Evolutionary conservation across 2,888 invertebrate species (phyloP).

Genomic region (Geophilus truncorum): DNA sequence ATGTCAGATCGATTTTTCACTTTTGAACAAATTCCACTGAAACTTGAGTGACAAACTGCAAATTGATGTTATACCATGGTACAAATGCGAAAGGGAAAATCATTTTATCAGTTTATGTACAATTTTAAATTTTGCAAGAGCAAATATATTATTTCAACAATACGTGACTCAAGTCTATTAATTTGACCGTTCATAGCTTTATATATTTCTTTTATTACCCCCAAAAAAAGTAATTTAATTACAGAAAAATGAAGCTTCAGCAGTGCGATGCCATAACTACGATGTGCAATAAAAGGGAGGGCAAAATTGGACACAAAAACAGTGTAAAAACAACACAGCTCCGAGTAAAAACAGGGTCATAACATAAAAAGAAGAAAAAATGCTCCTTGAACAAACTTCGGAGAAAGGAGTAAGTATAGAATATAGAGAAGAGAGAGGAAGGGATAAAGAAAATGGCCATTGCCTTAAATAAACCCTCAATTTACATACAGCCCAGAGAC

Average conservation of each 20-base stretch:
- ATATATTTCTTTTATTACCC: no score
- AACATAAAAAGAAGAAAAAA: neutral
- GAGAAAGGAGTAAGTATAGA: neutral
- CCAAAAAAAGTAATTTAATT: neutral
- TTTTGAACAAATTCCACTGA: no score
- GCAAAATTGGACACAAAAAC: neutral
- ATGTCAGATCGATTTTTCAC: no score
- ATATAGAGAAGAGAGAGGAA: neutral
- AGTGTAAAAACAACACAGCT: neutral
- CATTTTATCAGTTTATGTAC: no score
- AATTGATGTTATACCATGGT: no score
- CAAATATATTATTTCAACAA: no score
- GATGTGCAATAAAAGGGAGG: neutral
- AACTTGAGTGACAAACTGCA: no score
- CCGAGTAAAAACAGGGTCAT: neutral
- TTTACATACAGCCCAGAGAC: neutral
- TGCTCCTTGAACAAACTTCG: neutral
- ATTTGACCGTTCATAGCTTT: no score
- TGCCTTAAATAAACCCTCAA: conserved; percentile 3
- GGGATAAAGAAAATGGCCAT: neutral
- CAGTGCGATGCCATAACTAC: neutral
- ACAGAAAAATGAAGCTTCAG: neutral
- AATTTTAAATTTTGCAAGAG: no score
- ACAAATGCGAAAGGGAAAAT: no score
- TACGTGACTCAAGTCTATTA: no score